Evolutionary conservation across 2,888 invertebrate genomes (phyloP).

Genomic region (Acleris holmiana): DNA sequence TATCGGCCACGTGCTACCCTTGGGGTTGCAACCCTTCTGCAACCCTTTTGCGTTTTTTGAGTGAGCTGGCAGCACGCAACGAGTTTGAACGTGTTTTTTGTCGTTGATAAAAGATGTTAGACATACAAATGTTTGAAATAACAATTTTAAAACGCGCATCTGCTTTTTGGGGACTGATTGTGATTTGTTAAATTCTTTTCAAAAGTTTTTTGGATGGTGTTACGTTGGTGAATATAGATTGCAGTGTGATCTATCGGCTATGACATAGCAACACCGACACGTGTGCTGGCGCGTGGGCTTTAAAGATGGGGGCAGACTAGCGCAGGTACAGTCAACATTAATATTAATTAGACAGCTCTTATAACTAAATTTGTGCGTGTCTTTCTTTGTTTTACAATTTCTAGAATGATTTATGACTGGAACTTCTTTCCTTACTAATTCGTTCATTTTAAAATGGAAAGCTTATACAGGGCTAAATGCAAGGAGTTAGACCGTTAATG

Average conservation of each 20-base stretch:
- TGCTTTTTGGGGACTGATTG: neutral
- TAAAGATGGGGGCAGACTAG: neutral
- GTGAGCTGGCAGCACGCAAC: slow-evolving; percentile 67
- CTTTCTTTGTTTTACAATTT: too few species aligned
- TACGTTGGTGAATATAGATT: slow-evolving; percentile 13
- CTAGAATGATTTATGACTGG: too few species aligned
- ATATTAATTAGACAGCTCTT: neutral
- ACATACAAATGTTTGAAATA: slow-evolving; percentile 21
- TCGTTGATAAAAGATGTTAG: slow-evolving; percentile 20
- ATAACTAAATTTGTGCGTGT: too few species aligned
- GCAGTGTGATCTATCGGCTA: slow-evolving; percentile 2
- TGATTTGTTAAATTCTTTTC: slow-evolving; percentile 8
- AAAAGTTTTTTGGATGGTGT: neutral
- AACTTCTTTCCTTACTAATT: too few species aligned
- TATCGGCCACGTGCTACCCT: slow-evolving; percentile 49
- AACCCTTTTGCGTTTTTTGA: slow-evolving; percentile 78
- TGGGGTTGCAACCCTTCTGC: slow-evolving; percentile 66
- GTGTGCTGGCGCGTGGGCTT: neutral
- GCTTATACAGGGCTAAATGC: too few species aligned
- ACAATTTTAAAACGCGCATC: slow-evolving; percentile 31
- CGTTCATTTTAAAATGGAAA: too few species aligned
- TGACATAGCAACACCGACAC: slow-evolving; percentile 14
- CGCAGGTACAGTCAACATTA: neutral
- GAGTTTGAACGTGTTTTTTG: slow-evolving; percentile 62
- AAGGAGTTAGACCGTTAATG: too few species aligned